These are phyloP conservation scores for Fundulus diaphanus DNA, from an alignment of 2,797 vertebrate species.

Conservation along the genomic window DNA sequence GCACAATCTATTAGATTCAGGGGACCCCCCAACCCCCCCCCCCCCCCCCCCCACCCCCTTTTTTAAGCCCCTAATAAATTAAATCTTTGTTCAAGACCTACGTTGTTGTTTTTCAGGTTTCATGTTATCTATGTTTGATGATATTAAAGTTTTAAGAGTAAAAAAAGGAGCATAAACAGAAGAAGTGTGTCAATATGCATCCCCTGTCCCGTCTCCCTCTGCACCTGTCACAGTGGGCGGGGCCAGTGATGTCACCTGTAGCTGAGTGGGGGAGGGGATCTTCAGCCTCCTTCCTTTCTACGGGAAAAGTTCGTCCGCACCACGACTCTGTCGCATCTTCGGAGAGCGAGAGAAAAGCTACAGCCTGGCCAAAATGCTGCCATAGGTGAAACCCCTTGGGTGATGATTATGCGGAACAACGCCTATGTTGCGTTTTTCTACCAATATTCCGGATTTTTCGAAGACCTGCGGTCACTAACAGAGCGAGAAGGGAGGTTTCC, in stretches of 20 bases:
- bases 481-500: conserved; percentile 29
- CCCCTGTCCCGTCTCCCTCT: background rate
- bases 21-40: no score
- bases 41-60: no score
- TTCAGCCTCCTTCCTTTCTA: background rate
- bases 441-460: conserved; percentile 5
- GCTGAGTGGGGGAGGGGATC: conserved; percentile 44
- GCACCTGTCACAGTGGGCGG: conserved; percentile 75
- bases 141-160: background rate
- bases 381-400: fast-evolving
- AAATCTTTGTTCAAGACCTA: background rate
- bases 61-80: background rate
- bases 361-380: background rate
- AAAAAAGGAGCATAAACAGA: background rate
- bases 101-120: background rate
- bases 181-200: background rate
- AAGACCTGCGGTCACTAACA: conserved; percentile 18
- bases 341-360: background rate
- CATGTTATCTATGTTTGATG: background rate
- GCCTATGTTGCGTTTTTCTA: background rate
- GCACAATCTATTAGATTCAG: background rate
- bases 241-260: conserved; percentile 67
- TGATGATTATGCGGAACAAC: conserved; percentile 25
- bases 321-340: background rate
- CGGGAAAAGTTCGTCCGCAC: background rate